Conservation (phyloP, 2,113 vertebrate species). For the Pteronura brasiliensis region DNA sequence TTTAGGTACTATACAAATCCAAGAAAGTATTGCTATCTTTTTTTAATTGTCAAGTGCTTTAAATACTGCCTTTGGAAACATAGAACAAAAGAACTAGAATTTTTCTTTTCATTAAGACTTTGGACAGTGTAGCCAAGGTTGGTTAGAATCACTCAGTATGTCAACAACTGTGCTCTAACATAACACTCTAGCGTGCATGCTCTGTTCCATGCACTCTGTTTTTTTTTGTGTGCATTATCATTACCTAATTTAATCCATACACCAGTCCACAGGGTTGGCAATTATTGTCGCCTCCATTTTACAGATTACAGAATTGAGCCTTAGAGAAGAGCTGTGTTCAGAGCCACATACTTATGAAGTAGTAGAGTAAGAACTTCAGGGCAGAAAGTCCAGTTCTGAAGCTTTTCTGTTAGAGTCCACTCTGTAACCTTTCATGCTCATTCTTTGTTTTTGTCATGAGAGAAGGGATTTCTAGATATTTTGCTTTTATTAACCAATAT, state of each 20-base stretch:
- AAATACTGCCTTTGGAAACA: not conserved
- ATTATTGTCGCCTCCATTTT: not conserved
- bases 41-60: not conserved
- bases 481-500: not conserved
- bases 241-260: not conserved
- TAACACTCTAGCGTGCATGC: rapidly evolving
- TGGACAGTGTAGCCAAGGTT: not conserved
- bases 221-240: not conserved
- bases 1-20: not conserved
- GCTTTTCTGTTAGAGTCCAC: not conserved
- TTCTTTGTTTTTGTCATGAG: not conserved
- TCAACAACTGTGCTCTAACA: not conserved
- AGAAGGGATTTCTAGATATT: not conserved
- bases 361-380: not conserved
- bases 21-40: not conserved
- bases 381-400: not conserved
- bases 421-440: not conserved
- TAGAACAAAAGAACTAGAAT: not conserved
- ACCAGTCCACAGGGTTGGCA: too few species aligned
- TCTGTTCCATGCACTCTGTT: not conserved
- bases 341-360: not conserved
- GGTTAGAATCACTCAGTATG: not conserved
- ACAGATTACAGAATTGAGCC: not conserved
- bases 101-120: not conserved
- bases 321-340: not conserved